These are phyloP conservation scores for Kryptopterus vitreolus DNA, from an alignment of 2,797 vertebrate genomes.

Conservation along the genomic window DNA sequence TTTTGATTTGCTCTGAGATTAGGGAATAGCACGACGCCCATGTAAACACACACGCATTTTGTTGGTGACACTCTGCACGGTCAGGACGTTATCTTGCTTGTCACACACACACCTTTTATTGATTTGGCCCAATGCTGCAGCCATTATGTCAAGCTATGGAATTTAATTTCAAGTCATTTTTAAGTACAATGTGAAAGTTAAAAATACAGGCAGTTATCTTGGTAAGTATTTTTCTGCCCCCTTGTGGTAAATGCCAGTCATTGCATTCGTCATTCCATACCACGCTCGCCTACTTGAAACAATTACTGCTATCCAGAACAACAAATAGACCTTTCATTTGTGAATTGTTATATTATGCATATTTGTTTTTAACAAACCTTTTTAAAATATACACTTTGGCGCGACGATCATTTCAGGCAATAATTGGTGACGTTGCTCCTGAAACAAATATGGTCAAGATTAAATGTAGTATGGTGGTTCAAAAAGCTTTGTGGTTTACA, in stretches of 20 bases:
- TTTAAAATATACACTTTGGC: neutral
- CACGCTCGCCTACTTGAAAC: neutral
- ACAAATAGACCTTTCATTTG: neutral
- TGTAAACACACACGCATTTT: conserved; percentile 21
- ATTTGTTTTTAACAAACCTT: neutral
- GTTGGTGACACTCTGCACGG: neutral
- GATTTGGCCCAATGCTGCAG: neutral
- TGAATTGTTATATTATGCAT: too few relatives aligned
- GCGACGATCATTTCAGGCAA: neutral
- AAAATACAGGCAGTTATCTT: neutral
- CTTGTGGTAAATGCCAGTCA: conserved; percentile 34
- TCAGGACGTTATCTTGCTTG: neutral
- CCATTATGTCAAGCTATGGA: neutral
- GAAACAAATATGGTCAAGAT: neutral
- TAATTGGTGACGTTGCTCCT: neutral
- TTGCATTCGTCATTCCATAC: neutral
- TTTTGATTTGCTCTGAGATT: conserved; percentile 51
- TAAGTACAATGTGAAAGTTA: neutral
- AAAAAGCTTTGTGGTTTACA: neutral
- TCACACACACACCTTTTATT: conserved; percentile 7
- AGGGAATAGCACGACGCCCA: conserved; percentile 38
- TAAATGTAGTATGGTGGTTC: neutral
- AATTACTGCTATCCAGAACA: neutral
- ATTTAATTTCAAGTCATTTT: conserved; percentile 2
- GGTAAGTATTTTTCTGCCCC: conserved; percentile 31